phyloP scores from a whole-genome alignment of 2,113 vertebrate species.

The Esox niger region DNA sequence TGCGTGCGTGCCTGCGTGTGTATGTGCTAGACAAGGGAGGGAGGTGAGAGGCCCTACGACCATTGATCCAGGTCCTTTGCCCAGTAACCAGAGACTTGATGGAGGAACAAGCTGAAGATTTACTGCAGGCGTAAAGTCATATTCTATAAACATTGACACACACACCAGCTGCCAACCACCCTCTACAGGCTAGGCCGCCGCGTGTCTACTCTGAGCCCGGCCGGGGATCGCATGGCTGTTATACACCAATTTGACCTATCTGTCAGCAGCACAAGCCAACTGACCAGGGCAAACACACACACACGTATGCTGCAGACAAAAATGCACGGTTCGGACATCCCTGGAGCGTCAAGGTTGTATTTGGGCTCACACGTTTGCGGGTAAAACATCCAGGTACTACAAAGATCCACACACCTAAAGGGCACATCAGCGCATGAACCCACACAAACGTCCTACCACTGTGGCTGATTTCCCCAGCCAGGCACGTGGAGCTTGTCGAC shows the following conservation, averaged over 20 bases:
- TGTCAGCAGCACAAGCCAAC: slow-evolving; percentile 46
- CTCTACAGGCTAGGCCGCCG: slow-evolving; percentile 20
- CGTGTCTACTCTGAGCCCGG: slow-evolving; percentile 47
- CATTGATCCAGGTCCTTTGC: slow-evolving; percentile 23
- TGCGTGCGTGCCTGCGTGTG: neutral
- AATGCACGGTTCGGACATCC: too few relatives aligned
- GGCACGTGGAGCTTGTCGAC: neutral
- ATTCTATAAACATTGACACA: slow-evolving; percentile 79
- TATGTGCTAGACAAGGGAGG: slow-evolving; percentile 10
- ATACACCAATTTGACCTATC: slow-evolving; percentile 68
- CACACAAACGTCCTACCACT: neutral
- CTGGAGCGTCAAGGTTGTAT: too few relatives aligned
- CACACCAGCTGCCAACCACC: slow-evolving; percentile 64
- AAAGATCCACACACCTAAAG: slow-evolving; percentile 1
- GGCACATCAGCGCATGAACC: neutral
- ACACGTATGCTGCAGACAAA: neutral
- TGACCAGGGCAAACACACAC: neutral
- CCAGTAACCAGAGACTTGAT: slow-evolving; percentile 51
- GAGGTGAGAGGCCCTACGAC: slow-evolving; percentile 41
- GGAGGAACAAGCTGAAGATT: slow-evolving; percentile 64
- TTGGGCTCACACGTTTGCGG: neutral
- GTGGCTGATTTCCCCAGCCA: neutral
- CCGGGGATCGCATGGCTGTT: slow-evolving; percentile 54
- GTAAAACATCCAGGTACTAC: slow-evolving; percentile 5
- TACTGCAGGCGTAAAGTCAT: slow-evolving; percentile 70